Evolutionary conservation across 2,797 vertebrate genomes (phyloP).

Genomic region (Gallirallus australis): DNA sequence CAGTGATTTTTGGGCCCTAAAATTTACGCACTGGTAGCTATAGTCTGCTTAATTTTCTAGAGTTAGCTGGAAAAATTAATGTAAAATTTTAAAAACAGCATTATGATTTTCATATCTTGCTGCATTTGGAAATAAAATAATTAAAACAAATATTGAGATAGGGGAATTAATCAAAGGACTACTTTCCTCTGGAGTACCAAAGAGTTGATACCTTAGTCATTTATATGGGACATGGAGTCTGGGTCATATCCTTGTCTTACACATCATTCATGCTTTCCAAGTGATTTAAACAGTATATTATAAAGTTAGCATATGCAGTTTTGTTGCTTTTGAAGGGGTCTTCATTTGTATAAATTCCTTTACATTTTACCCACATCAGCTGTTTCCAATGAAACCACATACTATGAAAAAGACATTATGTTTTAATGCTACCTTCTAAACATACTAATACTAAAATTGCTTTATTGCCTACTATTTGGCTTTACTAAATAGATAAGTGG

Average conservation of each 20-base stretch:
- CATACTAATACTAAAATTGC: not conserved
- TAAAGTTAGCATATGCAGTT: not conserved
- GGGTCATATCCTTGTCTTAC: accelerated
- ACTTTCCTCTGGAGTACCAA: not conserved
- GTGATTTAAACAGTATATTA: not conserved
- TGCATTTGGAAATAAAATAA: not conserved
- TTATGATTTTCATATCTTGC: not conserved
- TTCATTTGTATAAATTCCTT: not conserved
- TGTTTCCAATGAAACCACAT: not conserved
- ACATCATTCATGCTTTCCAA: not conserved
- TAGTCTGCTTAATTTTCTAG: not conserved
- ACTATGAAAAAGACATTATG: not conserved
- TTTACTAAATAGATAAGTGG: not conserved
- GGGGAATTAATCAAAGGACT: not conserved
- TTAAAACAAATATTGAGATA: not conserved
- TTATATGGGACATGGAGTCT: not conserved
- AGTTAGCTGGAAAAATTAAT: not conserved
- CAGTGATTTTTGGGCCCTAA: not conserved
- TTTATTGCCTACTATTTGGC: not conserved
- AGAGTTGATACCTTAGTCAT: accelerated
- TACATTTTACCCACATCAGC: accelerated
- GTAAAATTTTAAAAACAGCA: not conserved
- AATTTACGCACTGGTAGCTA: not conserved
- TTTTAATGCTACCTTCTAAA: not conserved
- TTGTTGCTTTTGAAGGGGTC: not conserved